Percentiles rank a stretch among this genome's conserved stretches.
These are phyloP conservation scores for Drosophila hydei DNA, from an alignment of 1,140 invertebrate genomes.

Conservation along the genomic window DNA sequence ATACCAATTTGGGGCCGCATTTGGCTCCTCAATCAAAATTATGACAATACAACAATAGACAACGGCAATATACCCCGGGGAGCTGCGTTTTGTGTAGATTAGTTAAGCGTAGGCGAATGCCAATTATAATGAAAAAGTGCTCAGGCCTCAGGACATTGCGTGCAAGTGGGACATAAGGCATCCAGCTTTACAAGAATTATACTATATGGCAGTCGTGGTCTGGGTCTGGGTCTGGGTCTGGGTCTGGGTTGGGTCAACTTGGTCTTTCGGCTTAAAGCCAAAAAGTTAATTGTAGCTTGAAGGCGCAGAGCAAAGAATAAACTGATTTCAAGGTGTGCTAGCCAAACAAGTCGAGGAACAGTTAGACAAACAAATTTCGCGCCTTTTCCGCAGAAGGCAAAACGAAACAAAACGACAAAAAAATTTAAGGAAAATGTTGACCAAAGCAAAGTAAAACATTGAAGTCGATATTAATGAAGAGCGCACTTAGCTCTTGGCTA, in stretches of 20 bases:
- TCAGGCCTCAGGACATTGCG: conserved; percentile 46
- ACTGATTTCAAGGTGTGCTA: conserved; percentile 72
- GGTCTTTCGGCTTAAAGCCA: conserved; percentile 57
- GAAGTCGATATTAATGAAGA: conserved; percentile 13
- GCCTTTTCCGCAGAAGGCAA: conserved; percentile 53
- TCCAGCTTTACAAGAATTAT: conserved; percentile 15
- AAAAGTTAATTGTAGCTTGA: conserved; percentile 79
- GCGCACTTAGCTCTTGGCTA: not conserved
- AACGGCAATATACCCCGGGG: conserved; percentile 47
- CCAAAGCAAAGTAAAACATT: conserved; percentile 41
- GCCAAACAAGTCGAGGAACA: conserved; percentile 10
- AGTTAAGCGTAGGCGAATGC: conserved; percentile 69
- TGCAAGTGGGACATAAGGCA: conserved; percentile 62
- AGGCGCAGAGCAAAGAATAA: conserved; percentile 55
- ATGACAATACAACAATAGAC: conserved; percentile 65
- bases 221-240: not conserved
- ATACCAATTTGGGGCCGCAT: conserved; percentile 72
- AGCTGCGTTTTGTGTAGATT: conserved; percentile 78
- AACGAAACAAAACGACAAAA: not conserved
- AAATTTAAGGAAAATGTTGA: conserved; percentile 47
- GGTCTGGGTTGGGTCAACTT: conserved; percentile 24
- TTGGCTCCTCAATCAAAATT: conserved; percentile 80
- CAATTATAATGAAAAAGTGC: conserved; percentile 80
- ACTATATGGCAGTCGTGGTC: not conserved
- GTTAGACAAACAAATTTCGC: conserved; percentile 73